Evolutionary conservation across 2,888 invertebrate genomes (phyloP).

Genomic region (Ochropacha duplaris): DNA sequence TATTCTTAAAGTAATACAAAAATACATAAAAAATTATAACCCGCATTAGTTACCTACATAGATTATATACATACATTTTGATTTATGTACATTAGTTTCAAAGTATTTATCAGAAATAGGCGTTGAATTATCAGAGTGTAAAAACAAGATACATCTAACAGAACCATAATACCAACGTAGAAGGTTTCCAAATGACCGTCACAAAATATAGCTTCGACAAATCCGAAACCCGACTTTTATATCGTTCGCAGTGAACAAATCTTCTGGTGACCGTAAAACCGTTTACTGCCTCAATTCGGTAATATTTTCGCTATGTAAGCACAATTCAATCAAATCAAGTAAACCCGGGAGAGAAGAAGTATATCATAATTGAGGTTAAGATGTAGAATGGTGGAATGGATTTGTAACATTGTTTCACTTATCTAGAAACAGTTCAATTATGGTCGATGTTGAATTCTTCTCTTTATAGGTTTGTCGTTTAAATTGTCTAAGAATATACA

Average conservation of each 20-base stretch:
- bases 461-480: too few relatives aligned
- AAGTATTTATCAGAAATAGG: too few relatives aligned
- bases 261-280: constrained; percentile 29
- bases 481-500: too few relatives aligned
- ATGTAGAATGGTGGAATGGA: too few relatives aligned
- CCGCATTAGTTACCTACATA: too few relatives aligned
- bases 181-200: constrained; percentile 9
- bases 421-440: too few relatives aligned
- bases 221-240: constrained; percentile 14
- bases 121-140: not conserved
- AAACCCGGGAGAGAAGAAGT: constrained; percentile 31
- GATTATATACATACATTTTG: too few relatives aligned
- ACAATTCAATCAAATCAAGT: constrained; percentile 48
- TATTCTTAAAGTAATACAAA: too few relatives aligned
- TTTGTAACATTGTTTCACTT: too few relatives aligned
- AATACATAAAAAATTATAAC: too few relatives aligned
- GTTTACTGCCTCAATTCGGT: constrained; percentile 29
- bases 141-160: not conserved
- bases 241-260: constrained; percentile 25
- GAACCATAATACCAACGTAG: constrained; percentile 4
- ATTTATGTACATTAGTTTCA: too few relatives aligned
- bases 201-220: not conserved
- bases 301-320: constrained; percentile 33
- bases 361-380: constrained; percentile 9
- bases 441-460: too few relatives aligned